Evolutionary conservation across 2,113 vertebrate genomes (phyloP).

Genomic region (Barnardius zonarius): DNA sequence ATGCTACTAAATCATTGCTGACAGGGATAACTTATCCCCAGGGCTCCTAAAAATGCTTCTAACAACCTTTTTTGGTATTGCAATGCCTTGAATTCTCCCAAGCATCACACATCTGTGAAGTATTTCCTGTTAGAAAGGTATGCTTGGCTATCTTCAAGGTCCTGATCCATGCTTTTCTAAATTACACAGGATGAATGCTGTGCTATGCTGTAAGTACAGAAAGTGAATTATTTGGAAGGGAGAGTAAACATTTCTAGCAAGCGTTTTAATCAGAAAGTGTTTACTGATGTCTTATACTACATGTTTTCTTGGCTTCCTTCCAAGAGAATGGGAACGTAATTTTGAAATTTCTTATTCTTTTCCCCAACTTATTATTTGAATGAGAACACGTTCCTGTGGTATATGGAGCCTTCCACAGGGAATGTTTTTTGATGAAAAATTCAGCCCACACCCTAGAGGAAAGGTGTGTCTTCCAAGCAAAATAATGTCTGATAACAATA

Average conservation of each 20-base stretch:
- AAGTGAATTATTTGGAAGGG: neutral
- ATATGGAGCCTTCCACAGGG: neutral
- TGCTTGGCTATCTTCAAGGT: neutral
- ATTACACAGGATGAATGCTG: neutral
- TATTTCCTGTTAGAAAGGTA: neutral
- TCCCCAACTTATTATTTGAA: neutral
- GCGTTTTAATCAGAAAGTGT: neutral
- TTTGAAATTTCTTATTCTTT: neutral
- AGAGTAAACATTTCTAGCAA: neutral
- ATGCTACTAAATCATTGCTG: neutral
- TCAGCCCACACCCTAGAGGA: neutral
- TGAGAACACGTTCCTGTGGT: accelerated
- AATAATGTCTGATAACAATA: neutral
- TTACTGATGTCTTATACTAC: neutral
- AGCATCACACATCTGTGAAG: neutral
- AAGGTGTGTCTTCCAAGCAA: neutral
- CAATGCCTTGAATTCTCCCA: neutral
- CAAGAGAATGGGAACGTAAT: neutral
- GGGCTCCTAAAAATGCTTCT: neutral
- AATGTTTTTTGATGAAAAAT: neutral
- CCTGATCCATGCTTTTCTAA: neutral
- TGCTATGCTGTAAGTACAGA: neutral
- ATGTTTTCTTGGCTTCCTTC: neutral
- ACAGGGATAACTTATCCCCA: neutral
- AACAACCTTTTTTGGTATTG: neutral